Conservation (phyloP, 2,888 invertebrate genomes). For the Scaptomyza parva region DNA sequence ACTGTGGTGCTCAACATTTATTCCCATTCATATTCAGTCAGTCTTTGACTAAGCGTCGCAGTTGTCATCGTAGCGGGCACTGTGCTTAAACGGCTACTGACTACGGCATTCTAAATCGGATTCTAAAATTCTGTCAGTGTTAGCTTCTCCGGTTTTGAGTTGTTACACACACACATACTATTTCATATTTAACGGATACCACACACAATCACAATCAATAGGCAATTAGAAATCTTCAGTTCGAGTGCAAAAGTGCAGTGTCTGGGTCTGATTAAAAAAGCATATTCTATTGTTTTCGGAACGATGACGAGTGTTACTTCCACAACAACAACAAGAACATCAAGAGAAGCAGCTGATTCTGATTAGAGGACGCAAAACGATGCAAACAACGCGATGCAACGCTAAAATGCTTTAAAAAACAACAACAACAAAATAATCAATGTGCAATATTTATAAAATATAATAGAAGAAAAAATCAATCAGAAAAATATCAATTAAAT, state of each 20-base stretch:
- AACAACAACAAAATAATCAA: constrained; percentile 53
- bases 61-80: constrained; percentile 59
- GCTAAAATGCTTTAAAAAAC: constrained; percentile 60
- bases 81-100: constrained; percentile 42
- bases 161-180: constrained; percentile 4
- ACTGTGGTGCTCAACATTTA: constrained; percentile 50
- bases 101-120: constrained; percentile 22
- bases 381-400: constrained; percentile 35
- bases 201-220: constrained; percentile 20
- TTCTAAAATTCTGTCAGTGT: constrained; percentile 26
- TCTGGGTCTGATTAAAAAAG: constrained; percentile 66
- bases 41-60: constrained; percentile 76
- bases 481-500: constrained; percentile 27
- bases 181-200: constrained; percentile 58
- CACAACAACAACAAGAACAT: constrained; percentile 15
- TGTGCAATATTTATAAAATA: constrained; percentile 71
- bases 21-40: constrained; percentile 67
- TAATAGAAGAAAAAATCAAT: constrained; percentile 30
- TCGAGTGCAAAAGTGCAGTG: constrained; percentile 73
- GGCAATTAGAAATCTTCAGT: constrained; percentile 42
- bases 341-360: constrained; percentile 47
- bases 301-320: constrained; percentile 45
- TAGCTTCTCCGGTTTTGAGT: constrained; percentile 44
- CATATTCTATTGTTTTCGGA: constrained; percentile 66
- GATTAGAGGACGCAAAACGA: constrained; percentile 42